Percentiles rank a stretch among this genome's conserved stretches.
Conservation (phyloP, 2,888 invertebrate species). For the Pammene aurita region DNA sequence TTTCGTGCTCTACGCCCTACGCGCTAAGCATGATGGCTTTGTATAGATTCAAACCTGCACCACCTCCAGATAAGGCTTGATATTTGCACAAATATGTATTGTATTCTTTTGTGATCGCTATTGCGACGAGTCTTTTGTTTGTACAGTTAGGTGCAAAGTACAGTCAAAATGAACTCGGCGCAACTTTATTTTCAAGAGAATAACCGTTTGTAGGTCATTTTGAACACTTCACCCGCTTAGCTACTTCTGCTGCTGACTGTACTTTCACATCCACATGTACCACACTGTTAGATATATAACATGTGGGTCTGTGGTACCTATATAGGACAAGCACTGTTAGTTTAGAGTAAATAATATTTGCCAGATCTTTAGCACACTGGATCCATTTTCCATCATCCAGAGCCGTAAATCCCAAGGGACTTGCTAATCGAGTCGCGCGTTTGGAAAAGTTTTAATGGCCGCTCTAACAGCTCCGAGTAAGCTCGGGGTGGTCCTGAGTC, state of each 20-base stretch:
- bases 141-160: too few species aligned
- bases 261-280: too few species aligned
- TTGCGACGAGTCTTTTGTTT: too few species aligned
- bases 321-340: too few species aligned
- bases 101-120: too few species aligned
- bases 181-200: too few species aligned
- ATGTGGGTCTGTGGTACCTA: too few species aligned
- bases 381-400: not conserved
- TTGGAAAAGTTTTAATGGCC: slow-evolving; percentile 62
- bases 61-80: slow-evolving; percentile 13
- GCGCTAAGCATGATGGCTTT: slow-evolving; percentile 31
- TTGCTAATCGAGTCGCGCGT: slow-evolving; percentile 53
- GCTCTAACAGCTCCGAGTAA: slow-evolving; percentile 41
- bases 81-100: slow-evolving; percentile 1
- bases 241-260: too few species aligned
- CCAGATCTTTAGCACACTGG: not conserved
- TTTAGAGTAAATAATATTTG: not conserved
- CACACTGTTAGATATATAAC: too few species aligned
- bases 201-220: too few species aligned
- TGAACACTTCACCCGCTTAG: too few species aligned
- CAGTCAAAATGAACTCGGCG: too few species aligned
- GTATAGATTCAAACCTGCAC: slow-evolving; percentile 14
- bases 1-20: slow-evolving; percentile 4
- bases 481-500: slow-evolving; percentile 19
- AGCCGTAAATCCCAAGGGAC: slow-evolving; percentile 54